Evolutionary conservation across 2,797 vertebrate species (phyloP), one percentile per base, ranked within the genome.

Genomic region (Corythornis leucogaster): DNA sequence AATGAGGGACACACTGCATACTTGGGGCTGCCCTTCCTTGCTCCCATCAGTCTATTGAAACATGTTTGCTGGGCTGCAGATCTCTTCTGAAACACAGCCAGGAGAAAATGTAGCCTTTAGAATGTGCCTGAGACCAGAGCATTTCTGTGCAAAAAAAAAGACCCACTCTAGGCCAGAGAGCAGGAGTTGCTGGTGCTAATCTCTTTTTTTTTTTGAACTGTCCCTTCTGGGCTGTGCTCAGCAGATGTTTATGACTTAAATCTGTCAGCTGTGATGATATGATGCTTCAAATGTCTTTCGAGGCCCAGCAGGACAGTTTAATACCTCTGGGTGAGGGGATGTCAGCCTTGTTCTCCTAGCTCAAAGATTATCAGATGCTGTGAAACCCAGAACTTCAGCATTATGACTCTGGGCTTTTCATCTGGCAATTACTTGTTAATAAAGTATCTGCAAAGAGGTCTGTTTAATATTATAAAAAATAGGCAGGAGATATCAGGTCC

Each of bases 241-340:
- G 87, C 77, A 91, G 85, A 78, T 75, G 79, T 90, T 89, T 75
- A 31, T 59, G 88, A 62, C 45, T 85, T 93, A 93, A 96, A 92
- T 62, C 58, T 87, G 83, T 94, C 87, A 96, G 75, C 50, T 80
- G 68, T 59, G 68, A 83, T 53, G 82, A 91, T 85, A 33, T 80
- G 71, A 75, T 90, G n/a, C 51, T 71, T 75, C 85, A 87, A 92
- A 93, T 62, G 59, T 87, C 40, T 84, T 88, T 64, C 2, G 11
- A 80, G 53, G 31, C 54, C 75, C 22, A 4, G 59, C 25, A 91
- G 53, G 57, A 90, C 85, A 80, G 86, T 46, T 28, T 77, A 70
- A 17, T 82, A 67, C 76, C 30, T 70, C 67, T 69, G 43, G 38
- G 54, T 62, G 54, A 66, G 15, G 58, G 12, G 14, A n/a, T 86